These are phyloP conservation scores for Melikaiella ostensackeni DNA, from an alignment of 2,888 invertebrate species.

Conservation along the genomic window DNA sequence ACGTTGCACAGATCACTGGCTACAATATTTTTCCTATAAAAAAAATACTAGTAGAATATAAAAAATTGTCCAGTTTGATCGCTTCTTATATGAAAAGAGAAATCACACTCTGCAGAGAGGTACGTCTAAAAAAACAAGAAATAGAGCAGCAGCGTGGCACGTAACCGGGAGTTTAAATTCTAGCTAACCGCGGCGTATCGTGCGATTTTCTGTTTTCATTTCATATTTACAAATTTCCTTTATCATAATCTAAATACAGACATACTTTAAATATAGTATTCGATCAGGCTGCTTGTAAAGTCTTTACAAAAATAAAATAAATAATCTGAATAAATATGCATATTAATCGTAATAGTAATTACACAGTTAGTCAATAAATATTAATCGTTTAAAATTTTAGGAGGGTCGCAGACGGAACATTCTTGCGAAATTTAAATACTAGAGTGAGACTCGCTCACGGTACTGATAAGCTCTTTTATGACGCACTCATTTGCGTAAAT, in stretches of 20 bases:
- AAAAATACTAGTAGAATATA: conserved; percentile 41
- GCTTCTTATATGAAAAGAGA: conserved; percentile 41
- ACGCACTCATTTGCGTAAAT: conserved; percentile 52
- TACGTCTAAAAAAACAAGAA: conserved; percentile 56
- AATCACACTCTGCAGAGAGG: conserved; percentile 56
- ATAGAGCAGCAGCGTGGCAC: conserved; percentile 62
- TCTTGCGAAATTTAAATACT: conserved; percentile 37
- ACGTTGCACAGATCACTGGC: conserved; percentile 27
- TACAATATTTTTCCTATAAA: conserved; percentile 37
- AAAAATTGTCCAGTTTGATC: conserved; percentile 41
- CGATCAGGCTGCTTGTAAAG: conserved; percentile 63
- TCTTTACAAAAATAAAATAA: conserved; percentile 77
- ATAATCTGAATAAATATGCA: conserved; percentile 76
- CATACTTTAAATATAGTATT: conserved; percentile 55
- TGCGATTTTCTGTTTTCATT: conserved; percentile 53
- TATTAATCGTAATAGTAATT: conserved; percentile 62
- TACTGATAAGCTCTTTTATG: conserved; percentile 33
- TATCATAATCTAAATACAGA: conserved; percentile 57
- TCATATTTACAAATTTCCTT: conserved; percentile 57
- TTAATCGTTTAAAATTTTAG: conserved; percentile 64
- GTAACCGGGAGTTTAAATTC: conserved; percentile 56
- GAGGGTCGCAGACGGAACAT: conserved; percentile 45
- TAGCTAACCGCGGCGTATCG: conserved; percentile 58
- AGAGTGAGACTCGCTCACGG: conserved; percentile 16
- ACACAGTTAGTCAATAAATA: conserved; percentile 75